phyloP scores from a whole-genome alignment of 2,797 vertebrate species.

The Rhodeus uyekii region DNA sequence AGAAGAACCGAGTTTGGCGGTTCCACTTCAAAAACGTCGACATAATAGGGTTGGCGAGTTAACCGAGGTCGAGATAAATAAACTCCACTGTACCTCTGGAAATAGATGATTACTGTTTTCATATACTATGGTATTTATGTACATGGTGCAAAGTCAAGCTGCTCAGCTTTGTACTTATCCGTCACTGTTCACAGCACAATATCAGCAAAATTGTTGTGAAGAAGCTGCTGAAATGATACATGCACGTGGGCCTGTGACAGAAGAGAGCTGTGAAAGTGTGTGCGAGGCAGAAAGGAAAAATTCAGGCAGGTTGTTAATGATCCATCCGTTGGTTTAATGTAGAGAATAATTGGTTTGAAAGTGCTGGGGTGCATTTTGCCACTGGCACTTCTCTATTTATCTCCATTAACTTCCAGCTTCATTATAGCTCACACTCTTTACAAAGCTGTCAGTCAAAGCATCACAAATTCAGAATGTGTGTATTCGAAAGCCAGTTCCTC shows the following conservation, averaged over 20 bases:
- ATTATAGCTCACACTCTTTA: constrained; percentile 49
- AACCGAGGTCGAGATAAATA: no score
- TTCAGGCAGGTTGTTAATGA: constrained; percentile 20
- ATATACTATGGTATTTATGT: neutral
- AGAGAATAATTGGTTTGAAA: constrained; percentile 47
- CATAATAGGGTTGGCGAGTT: no score
- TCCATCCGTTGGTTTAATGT: constrained; percentile 39
- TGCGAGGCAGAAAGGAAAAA: neutral
- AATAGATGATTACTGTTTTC: neutral
- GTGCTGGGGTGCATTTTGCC: constrained; percentile 43
- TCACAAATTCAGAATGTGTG: constrained; percentile 24
- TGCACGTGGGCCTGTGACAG: neutral
- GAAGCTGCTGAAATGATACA: constrained; percentile 3
- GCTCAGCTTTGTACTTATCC: neutral
- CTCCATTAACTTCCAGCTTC: constrained; percentile 48
- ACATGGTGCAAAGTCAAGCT: neutral
- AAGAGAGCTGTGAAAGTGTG: neutral
- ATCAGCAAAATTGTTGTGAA: neutral
- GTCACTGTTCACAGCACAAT: constrained; percentile 10
- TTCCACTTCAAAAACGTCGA: no score
- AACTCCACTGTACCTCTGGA: neutral
- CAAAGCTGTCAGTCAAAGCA: constrained; percentile 51
- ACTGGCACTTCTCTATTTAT: constrained; percentile 48
- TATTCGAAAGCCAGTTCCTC: neutral
- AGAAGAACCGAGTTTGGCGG: no score